A percentile compares a stretch with the other conserved stretches of the same genome.
Conservation (phyloP, 23 tunicate genomes). For the Oikopleura vanhoeffeni region DNA sequence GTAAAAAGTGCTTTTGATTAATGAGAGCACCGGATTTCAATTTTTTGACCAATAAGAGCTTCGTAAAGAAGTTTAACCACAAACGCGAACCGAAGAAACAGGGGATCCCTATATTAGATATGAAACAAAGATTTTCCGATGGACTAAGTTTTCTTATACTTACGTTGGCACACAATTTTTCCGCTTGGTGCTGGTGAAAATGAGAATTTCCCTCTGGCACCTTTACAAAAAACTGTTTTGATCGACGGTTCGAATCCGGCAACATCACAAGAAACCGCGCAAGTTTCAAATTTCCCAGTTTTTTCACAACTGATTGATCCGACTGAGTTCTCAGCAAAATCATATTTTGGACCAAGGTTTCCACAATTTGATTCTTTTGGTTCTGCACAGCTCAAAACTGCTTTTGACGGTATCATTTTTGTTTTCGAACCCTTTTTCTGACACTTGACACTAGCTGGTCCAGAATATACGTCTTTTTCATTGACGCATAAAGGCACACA, state of each 20-base stretch:
- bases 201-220: background rate
- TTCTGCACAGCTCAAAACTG: background rate
- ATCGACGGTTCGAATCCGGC: background rate
- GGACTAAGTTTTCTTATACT: too few species aligned
- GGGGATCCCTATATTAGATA: too few species aligned
- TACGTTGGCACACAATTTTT: background rate
- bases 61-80: too few species aligned
- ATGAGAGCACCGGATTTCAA: too few species aligned
- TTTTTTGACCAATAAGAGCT: too few species aligned
- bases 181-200: background rate
- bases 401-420: conserved; percentile 1
- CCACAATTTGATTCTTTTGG: background rate
- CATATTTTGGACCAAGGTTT: background rate
- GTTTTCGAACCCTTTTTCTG: background rate
- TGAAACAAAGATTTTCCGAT: too few species aligned
- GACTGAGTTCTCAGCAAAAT: background rate
- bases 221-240: background rate
- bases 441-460: background rate
- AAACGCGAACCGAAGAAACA: too few species aligned
- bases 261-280: background rate
- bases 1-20: too few species aligned
- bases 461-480: background rate
- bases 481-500: background rate
- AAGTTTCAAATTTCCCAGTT: background rate
- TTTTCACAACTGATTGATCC: background rate